phyloP scores from a whole-genome alignment of 2,888 invertebrate genomes.

The Limulus polyphemus region DNA sequence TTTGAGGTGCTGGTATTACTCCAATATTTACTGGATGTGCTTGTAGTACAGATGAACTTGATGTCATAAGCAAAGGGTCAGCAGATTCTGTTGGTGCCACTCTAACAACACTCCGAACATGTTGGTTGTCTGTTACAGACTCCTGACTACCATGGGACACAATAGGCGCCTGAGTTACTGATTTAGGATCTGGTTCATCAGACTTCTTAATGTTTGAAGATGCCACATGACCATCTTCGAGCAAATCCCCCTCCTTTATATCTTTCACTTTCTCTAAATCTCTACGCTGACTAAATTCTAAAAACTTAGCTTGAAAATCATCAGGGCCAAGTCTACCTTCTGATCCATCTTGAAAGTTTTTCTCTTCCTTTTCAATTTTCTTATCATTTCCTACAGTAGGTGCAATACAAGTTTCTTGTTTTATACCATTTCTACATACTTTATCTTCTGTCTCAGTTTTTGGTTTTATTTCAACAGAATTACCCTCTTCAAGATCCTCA shows the following conservation, averaged over 20 bases:
- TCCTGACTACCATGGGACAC: no score
- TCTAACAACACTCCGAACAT: no score
- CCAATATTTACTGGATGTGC: no score
- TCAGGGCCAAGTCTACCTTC: neutral
- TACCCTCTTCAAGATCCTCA: conserved; percentile 49
- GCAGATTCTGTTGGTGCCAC: no score
- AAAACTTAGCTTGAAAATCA: conserved; percentile 36
- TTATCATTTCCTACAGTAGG: neutral
- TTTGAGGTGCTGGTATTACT: no score
- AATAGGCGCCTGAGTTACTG: no score
- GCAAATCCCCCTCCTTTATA: conserved; percentile 9
- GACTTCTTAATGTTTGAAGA: no score
- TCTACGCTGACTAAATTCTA: conserved; percentile 34
- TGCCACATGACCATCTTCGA: no score
- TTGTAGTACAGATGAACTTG: no score
- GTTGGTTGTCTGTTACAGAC: no score
- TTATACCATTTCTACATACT: conserved; percentile 2
- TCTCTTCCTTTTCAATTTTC: neutral
- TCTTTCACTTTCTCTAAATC: conserved; percentile 18
- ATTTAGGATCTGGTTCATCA: no score
- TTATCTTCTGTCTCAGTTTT: conserved; percentile 12
- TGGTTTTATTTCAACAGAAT: conserved; percentile 29
- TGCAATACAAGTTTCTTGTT: conserved; percentile 1
- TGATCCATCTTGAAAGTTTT: neutral
- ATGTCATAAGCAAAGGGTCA: no score